Conservation (phyloP, 2,888 invertebrate genomes). For the Pyrocoelia pectoralis region DNA sequence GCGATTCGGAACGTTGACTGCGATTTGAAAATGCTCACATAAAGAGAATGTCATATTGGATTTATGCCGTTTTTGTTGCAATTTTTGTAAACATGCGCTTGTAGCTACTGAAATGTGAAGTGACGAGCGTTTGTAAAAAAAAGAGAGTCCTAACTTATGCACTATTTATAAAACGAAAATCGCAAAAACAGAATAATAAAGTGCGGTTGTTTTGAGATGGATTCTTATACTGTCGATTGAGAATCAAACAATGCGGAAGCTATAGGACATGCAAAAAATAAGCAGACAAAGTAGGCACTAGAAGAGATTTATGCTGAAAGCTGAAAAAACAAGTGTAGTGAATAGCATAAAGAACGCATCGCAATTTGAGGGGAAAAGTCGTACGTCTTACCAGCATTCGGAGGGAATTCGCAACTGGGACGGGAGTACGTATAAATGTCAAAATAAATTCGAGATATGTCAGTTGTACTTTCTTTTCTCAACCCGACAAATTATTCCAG, state of each 20-base stretch:
- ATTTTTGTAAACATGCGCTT: not conserved
- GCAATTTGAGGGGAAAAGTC: conserved; percentile 17
- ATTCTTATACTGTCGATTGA: conserved; percentile 15
- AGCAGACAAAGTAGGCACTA: conserved; percentile 24
- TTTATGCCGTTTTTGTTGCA: conserved; percentile 22
- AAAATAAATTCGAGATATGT: conserved; percentile 42
- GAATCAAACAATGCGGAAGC: conserved; percentile 14
- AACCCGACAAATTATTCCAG: conserved; percentile 42
- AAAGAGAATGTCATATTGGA: conserved; percentile 25
- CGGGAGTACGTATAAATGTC: conserved; percentile 28
- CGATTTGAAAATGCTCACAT: conserved; percentile 23
- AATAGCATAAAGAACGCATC: conserved; percentile 20
- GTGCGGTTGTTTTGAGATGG: not conserved
- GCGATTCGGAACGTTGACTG: conserved; percentile 18
- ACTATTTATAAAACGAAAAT: not conserved
- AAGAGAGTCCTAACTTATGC: not conserved
- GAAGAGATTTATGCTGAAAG: conserved; percentile 22
- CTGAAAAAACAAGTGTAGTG: conserved; percentile 27
- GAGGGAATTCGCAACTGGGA: conserved; percentile 25
- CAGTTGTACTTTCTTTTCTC: conserved; percentile 38
- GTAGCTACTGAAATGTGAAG: not conserved
- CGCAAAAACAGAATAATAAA: not conserved
- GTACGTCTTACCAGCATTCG: conserved; percentile 23
- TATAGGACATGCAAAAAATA: conserved; percentile 12
- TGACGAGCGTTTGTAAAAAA: not conserved